phyloP scores from a whole-genome alignment of 2,888 invertebrate species.

The Leptopilina myrica region DNA sequence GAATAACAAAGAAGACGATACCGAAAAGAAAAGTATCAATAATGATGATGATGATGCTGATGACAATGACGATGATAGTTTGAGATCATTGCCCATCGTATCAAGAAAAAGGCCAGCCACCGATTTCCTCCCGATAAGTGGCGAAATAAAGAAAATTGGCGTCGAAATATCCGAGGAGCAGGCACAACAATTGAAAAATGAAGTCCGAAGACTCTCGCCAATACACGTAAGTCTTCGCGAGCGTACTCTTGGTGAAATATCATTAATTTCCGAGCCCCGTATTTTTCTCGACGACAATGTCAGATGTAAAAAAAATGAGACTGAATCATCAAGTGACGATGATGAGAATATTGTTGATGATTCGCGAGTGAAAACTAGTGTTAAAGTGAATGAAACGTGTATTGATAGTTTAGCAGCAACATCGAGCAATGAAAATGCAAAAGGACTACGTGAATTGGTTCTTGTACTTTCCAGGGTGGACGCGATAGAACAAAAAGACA shows the following conservation, averaged over 20 bases:
- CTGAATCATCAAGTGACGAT: too few species aligned
- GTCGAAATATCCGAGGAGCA: slow-evolving; percentile 72
- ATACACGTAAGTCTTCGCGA: slow-evolving; percentile 72
- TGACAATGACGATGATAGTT: neutral
- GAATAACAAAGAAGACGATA: too few species aligned
- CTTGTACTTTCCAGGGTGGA: slow-evolving; percentile 66
- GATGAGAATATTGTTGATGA: neutral
- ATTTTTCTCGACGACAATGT: slow-evolving; percentile 48
- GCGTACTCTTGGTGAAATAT: slow-evolving; percentile 73
- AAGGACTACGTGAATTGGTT: slow-evolving; percentile 51
- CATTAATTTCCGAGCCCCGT: slow-evolving; percentile 65
- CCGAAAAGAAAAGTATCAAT: neutral
- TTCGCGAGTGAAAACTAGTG: slow-evolving; percentile 31
- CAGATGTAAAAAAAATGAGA: slow-evolving; percentile 8
- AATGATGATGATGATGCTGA: too few species aligned
- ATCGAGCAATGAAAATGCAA: slow-evolving; percentile 4
- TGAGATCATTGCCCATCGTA: neutral
- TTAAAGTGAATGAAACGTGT: neutral
- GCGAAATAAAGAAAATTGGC: slow-evolving; percentile 71
- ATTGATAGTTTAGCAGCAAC: neutral
- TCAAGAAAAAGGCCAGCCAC: slow-evolving; percentile 61
- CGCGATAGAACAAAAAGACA: slow-evolving; percentile 16
- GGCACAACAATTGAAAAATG: slow-evolving; percentile 69
- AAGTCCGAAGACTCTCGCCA: slow-evolving; percentile 72
- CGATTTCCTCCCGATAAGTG: slow-evolving; percentile 66